These are phyloP conservation scores for Cossypha niveicapilla DNA, from an alignment of 2,797 vertebrate species.

Conservation along the genomic window DNA sequence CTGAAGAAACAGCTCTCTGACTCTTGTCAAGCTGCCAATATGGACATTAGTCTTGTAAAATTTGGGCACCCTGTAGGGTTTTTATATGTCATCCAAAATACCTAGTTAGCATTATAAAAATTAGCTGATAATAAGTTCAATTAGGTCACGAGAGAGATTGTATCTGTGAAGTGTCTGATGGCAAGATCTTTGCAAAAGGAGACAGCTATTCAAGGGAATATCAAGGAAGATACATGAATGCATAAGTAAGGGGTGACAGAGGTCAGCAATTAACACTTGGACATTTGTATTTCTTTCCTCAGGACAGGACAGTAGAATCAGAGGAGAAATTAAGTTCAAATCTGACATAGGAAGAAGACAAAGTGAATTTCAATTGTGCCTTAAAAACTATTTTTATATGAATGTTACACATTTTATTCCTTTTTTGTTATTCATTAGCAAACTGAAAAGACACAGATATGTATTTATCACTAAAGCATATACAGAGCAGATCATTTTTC, in stretches of 20 bases:
- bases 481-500: neutral
- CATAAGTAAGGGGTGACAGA: conserved; percentile 21
- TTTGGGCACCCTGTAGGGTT: neutral
- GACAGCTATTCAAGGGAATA: neutral
- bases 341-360: neutral
- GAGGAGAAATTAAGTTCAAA: neutral
- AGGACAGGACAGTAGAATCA: neutral
- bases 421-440: neutral
- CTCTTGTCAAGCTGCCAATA: conserved; percentile 6
- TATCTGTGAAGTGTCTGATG: neutral
- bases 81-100: conserved; percentile 14
- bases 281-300: conserved; percentile 32
- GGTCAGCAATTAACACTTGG: conserved; percentile 24
- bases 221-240: conserved; percentile 27
- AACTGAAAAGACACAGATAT: neutral
- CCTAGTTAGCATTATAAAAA: conserved; percentile 8
- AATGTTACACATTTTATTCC: neutral
- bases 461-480: neutral
- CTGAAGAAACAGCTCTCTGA: neutral
- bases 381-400: neutral
- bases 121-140: conserved; percentile 7
- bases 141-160: conserved; percentile 21
- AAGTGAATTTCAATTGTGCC: neutral
- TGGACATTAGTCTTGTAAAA: neutral
- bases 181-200: neutral